These are phyloP conservation scores for Pomacea maculata DNA, from an alignment of 1,140 invertebrate genomes.

Conservation along the genomic window DNA sequence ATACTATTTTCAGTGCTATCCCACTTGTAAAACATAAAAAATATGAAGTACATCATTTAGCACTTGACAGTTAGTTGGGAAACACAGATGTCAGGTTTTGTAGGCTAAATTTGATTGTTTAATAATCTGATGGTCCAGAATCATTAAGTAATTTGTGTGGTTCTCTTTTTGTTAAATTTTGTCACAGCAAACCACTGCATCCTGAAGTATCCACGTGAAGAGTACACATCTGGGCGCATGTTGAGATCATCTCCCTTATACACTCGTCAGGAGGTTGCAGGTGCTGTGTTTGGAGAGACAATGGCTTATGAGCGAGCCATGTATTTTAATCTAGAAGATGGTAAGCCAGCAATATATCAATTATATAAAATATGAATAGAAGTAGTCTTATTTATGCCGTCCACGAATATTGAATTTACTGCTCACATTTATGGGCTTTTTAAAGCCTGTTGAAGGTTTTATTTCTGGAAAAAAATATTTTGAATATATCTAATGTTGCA, in stretches of 20 bases:
- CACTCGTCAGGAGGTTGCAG: conserved; percentile 87
- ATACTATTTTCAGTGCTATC: too few relatives aligned
- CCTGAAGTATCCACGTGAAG: conserved; percentile 48
- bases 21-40: not conserved
- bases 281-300: conserved; percentile 96
- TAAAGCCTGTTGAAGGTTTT: too few relatives aligned
- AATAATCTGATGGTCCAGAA: not conserved
- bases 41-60: not conserved
- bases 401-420: too few relatives aligned
- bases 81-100: not conserved
- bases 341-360: conserved; percentile 6
- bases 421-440: too few relatives aligned
- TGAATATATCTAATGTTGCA: too few relatives aligned
- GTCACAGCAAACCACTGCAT: conserved; percentile 31
- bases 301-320: conserved; percentile 98
- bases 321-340: conserved; percentile 76
- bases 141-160: not conserved
- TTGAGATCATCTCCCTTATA: conserved; percentile 96
- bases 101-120: not conserved
- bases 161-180: not conserved
- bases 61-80: not conserved
- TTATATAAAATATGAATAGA: too few relatives aligned
- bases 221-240: conserved; percentile 69
- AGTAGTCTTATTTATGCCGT: too few relatives aligned
- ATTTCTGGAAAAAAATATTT: too few relatives aligned